Conservation (phyloP, 2,113 vertebrate species). For the Podocnemis expansa region DNA sequence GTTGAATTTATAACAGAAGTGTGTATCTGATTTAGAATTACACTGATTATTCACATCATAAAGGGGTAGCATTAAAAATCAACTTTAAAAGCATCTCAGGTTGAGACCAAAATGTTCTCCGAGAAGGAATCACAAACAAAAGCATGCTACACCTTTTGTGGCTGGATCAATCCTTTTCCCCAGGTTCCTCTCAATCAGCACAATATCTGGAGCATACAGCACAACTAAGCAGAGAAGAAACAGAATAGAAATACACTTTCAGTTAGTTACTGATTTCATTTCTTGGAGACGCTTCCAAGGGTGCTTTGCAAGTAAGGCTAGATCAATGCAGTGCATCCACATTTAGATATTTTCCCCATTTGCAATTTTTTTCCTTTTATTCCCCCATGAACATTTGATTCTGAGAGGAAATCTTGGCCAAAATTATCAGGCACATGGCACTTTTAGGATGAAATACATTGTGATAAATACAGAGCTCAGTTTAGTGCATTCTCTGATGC, state of each 20-base stretch:
- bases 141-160: conserved; percentile 81
- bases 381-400: background rate
- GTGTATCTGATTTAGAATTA: background rate
- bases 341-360: background rate
- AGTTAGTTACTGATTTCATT: background rate
- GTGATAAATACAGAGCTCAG: background rate
- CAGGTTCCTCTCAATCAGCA: conserved; percentile 84
- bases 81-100: background rate
- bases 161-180: conserved; percentile 85
- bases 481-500: background rate
- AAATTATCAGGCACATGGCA: background rate
- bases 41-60: background rate
- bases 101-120: background rate
- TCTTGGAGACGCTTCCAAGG: background rate
- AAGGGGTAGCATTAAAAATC: background rate
- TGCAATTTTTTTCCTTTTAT: background rate
- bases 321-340: background rate
- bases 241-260: background rate
- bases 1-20: background rate
- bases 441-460: background rate
- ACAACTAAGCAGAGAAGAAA: conserved; percentile 76
- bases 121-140: background rate
- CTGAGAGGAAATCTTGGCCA: background rate
- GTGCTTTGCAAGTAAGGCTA: background rate
- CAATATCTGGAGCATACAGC: conserved; percentile 84